Evolutionary conservation across 2,888 invertebrate genomes (phyloP).

Genomic region (Eilema griseolum): DNA sequence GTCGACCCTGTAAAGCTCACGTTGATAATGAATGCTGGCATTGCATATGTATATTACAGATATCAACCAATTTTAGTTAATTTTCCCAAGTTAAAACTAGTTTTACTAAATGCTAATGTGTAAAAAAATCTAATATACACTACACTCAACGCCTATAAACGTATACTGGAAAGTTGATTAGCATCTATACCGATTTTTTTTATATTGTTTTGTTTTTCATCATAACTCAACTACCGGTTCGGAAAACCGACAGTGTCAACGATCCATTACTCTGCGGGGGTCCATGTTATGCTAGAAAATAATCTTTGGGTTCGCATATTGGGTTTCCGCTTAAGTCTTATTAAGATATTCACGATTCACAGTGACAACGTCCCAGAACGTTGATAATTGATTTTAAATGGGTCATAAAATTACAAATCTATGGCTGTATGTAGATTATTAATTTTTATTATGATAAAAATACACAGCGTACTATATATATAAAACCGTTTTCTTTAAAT

Average conservation of each 20-base stretch:
- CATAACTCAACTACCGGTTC: background rate
- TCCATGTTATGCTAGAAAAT: constrained; percentile 23
- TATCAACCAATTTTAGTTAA: no score
- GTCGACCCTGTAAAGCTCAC: no score
- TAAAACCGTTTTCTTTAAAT: background rate
- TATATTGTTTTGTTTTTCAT: constrained; percentile 15
- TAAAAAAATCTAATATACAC: background rate
- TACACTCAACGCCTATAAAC: background rate
- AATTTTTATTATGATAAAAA: constrained; percentile 14
- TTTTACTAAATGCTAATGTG: background rate
- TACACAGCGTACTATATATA: background rate
- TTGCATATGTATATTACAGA: no score
- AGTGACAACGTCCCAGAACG: constrained; percentile 46
- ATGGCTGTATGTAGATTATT: constrained; percentile 16
- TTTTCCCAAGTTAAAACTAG: no score
- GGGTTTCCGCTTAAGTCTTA: constrained; percentile 64
- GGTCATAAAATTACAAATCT: constrained; percentile 37
- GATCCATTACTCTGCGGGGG: constrained; percentile 13
- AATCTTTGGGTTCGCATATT: constrained; percentile 11
- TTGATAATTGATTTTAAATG: constrained; percentile 58
- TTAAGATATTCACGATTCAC: constrained; percentile 69
- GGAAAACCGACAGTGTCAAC: constrained; percentile 18
- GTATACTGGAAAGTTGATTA: background rate
- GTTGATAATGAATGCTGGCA: no score
- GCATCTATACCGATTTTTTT: background rate